phyloP scores from a whole-genome alignment of 2,888 invertebrate genomes.

The Andrena trimmerana region DNA sequence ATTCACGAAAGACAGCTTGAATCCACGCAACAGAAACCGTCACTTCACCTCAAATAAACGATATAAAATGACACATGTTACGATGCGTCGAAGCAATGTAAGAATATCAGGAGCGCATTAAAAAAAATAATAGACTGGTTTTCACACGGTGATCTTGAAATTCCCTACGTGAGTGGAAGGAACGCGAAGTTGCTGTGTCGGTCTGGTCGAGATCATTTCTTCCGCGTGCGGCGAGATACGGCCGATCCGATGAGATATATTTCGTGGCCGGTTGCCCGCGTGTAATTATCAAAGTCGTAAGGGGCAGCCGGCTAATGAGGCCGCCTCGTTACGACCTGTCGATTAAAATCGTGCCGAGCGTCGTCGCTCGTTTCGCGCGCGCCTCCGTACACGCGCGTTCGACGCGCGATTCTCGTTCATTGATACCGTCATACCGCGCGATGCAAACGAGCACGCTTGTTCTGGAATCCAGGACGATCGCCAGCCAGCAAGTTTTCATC shows the following conservation, averaged over 20 bases:
- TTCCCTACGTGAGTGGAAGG: neutral
- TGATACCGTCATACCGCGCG: slow-evolving; percentile 51
- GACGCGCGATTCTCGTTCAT: slow-evolving; percentile 56
- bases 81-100: neutral
- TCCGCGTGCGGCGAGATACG: slow-evolving; percentile 38
- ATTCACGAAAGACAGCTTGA: too few species aligned
- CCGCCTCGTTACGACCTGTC: slow-evolving; percentile 72
- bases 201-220: slow-evolving; percentile 29
- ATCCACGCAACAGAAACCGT: too few species aligned
- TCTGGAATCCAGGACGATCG: slow-evolving; percentile 31
- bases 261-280: slow-evolving; percentile 59
- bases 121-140: slow-evolving; percentile 3
- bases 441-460: slow-evolving; percentile 39
- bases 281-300: slow-evolving; percentile 73
- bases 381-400: slow-evolving; percentile 19
- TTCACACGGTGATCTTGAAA: slow-evolving; percentile 3
- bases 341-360: slow-evolving; percentile 73
- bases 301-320: slow-evolving; percentile 73
- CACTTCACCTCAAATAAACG: neutral
- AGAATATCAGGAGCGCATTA: too few species aligned
- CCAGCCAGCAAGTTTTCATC: slow-evolving; percentile 18
- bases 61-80: neutral
- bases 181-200: neutral
- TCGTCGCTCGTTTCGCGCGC: slow-evolving; percentile 52
- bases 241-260: slow-evolving; percentile 59